phyloP scores from a whole-genome alignment of 2,797 vertebrate species.

The Pseudomugil tenellus region DNA sequence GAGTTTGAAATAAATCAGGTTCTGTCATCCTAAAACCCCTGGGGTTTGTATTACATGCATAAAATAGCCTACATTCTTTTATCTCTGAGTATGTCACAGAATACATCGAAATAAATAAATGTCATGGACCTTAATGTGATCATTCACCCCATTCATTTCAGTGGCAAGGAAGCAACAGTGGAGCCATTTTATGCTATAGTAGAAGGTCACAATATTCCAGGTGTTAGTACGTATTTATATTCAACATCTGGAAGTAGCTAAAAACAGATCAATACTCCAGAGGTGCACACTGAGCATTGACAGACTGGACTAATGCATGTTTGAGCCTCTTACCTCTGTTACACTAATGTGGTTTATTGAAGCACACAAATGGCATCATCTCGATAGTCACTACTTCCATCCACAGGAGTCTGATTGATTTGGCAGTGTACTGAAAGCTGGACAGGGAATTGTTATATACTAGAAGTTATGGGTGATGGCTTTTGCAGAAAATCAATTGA shows the following conservation, averaged over 20 bases:
- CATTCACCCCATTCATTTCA: constrained; percentile 1
- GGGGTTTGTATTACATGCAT: too few species aligned
- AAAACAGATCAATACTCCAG: constrained; percentile 58
- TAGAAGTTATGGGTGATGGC: constrained; percentile 49
- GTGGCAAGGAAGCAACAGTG: constrained; percentile 7
- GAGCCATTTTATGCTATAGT: constrained; percentile 5
- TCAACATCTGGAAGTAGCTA: constrained; percentile 45
- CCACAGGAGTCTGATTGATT: constrained; percentile 60
- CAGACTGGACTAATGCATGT: constrained; percentile 54
- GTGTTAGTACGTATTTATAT: constrained; percentile 43
- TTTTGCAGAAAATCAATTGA: constrained; percentile 68
- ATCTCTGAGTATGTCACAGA: background rate
- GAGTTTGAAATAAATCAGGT: too few species aligned
- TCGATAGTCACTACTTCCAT: constrained; percentile 44
- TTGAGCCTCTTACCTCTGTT: constrained; percentile 40
- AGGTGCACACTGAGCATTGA: constrained; percentile 31
- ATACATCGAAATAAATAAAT: background rate
- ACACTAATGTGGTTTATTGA: constrained; percentile 53
- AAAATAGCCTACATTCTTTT: too few species aligned
- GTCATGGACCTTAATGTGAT: background rate
- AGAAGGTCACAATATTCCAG: constrained; percentile 15
- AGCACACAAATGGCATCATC: constrained; percentile 51
- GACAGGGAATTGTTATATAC: constrained; percentile 51
- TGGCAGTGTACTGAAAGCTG: constrained; percentile 42
- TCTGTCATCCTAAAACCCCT: too few species aligned